phyloP scores from a whole-genome alignment of 1,140 invertebrate species.

The Drosophila prosaltans region DNA sequence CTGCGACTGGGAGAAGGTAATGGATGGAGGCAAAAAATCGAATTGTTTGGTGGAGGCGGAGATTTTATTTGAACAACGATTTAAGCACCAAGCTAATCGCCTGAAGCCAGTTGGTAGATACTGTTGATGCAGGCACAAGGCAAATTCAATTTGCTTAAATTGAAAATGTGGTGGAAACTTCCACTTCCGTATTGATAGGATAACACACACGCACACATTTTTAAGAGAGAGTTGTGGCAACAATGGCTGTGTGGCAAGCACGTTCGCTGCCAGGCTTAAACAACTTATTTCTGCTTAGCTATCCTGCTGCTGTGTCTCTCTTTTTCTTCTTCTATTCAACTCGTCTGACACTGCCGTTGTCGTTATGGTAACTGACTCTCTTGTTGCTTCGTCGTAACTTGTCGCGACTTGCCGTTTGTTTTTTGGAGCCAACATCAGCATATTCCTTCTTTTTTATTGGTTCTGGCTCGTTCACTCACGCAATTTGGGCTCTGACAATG shows the following conservation, averaged over 20 bases:
- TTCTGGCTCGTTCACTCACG: constrained; percentile 30
- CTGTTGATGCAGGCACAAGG: constrained; percentile 27
- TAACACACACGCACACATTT: constrained; percentile 23
- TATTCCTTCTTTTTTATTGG: neutral
- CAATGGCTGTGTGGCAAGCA: constrained; percentile 61
- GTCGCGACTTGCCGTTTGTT: constrained; percentile 53
- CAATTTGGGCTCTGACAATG: constrained; percentile 52
- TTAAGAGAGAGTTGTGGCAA: constrained; percentile 45
- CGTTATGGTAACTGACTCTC: constrained; percentile 48
- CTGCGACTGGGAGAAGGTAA: constrained; percentile 15
- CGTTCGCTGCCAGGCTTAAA: constrained; percentile 71
- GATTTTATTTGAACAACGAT: constrained; percentile 54
- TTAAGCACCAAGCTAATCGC: constrained; percentile 50
- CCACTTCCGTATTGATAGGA: constrained; percentile 74
- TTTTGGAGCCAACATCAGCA: constrained; percentile 32
- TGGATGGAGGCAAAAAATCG: constrained; percentile 18
- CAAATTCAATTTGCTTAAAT: constrained; percentile 75
- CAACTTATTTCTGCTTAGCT: constrained; percentile 79
- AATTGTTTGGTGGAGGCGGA: constrained; percentile 41
- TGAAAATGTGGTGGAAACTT: constrained; percentile 66
- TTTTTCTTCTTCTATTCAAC: neutral
- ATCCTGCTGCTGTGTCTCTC: constrained; percentile 27
- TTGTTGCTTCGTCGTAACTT: constrained; percentile 49
- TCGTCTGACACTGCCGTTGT: constrained; percentile 2
- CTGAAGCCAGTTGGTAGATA: constrained; percentile 20